A percentile compares a stretch with the other conserved stretches of the same genome.
phyloP scores from a whole-genome alignment of 2,113 vertebrate genomes.

The Drymodes brunneopygia region DNA sequence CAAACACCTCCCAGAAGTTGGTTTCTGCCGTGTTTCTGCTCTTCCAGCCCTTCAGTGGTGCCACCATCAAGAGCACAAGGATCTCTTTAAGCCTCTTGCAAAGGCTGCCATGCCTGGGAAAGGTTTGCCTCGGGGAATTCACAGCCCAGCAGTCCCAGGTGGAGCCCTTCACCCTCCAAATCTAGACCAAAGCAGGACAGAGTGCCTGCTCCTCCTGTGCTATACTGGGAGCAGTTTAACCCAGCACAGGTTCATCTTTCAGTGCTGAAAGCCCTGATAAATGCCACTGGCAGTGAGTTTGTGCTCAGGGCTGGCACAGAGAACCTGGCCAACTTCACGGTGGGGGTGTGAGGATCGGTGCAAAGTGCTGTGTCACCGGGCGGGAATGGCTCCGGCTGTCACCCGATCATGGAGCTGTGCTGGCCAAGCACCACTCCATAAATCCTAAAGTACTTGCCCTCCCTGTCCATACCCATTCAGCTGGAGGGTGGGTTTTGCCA shows the following conservation, averaged over 20 bases:
- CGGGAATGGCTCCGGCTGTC: conserved; percentile 47
- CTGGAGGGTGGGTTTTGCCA: neutral
- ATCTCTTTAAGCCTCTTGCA: conserved; percentile 36
- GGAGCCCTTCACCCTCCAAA: neutral
- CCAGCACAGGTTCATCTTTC: conserved; percentile 1
- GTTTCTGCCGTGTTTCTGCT: neutral
- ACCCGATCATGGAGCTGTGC: conserved; percentile 50
- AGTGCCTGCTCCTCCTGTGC: neutral
- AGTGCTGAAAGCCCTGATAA: conserved; percentile 51
- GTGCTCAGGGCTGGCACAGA: conserved; percentile 41
- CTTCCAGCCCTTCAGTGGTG: neutral
- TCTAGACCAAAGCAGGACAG: neutral
- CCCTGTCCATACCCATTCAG: neutral
- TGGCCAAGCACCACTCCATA: conserved; percentile 58
- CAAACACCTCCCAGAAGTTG: neutral
- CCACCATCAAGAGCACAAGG: conserved; percentile 22
- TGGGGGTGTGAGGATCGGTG: conserved; percentile 13
- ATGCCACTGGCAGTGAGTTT: conserved; percentile 28
- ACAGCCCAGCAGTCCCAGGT: neutral
- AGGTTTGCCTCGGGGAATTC: conserved; percentile 6
- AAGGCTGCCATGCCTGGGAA: conserved; percentile 1
- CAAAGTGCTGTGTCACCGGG: conserved; percentile 66
- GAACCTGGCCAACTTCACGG: neutral
- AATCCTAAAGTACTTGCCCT: conserved; percentile 66
- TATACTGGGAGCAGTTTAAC: neutral